Base-by-base conservation (phyloP, 2,113 vertebrate species). In the Toxotes jaculatrix region DNA sequence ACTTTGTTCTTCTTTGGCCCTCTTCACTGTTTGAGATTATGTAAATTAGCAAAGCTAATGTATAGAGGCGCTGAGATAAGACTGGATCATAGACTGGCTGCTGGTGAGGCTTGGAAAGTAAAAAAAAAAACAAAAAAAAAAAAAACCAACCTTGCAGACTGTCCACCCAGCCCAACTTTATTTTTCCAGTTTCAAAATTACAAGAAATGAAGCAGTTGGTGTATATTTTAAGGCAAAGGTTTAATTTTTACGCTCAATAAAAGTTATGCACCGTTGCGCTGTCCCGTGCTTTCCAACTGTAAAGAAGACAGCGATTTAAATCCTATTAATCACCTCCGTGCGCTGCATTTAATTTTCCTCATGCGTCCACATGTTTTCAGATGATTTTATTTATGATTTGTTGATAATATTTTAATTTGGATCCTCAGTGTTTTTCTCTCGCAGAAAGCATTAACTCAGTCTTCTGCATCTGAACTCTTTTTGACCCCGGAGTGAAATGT, bases 1-100 rank as follows among this genome's bases (percentile, higher is more conserved):
- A 95, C 93, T 96, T 95, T 93, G 92, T 96, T 95, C 95, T 91
- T 86, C 93, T 92, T 92, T 95, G 91, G 93, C 95, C 94, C 93
- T 90, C 89, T 93, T 93, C 92, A 92, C 89, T 89, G 64, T 92
- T 88, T 83, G 68, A 89, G 92, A 89, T 91, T 93, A 95, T 94
- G 84, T 79, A 94, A 94, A 94, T 92, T 10, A 79, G 82, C 16
- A 60, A 2, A 76, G 86, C 88, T 88, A 87, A 93, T 87, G 90
- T 92, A 92, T 84, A 84, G 74, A 88, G 88, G 80, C 80, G 57
- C 63, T 68, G 45, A 82, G 88, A 91, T 94, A 89, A 93, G 88
- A 78, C 70, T 77, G 84, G 88, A 92, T 93, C 91, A 88, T 70
- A 74, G 87, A 80, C 74, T 76, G 77, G 63, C 74, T 85, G 51